Base-by-base conservation (phyloP, 1,140 invertebrate species). In the Zelostemma sp. region DNA sequence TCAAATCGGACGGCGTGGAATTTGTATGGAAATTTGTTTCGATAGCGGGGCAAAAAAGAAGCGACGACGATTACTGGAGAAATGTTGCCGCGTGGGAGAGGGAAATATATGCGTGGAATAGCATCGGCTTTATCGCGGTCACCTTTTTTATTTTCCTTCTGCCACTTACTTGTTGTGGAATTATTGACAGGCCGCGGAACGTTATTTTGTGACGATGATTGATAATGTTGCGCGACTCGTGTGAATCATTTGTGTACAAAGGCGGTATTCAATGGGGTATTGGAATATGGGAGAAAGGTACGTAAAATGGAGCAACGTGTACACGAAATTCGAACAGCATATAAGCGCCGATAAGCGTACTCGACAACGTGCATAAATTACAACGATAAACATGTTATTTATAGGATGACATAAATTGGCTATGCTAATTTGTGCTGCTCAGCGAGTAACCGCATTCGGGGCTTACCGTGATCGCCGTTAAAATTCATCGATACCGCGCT, bases 371-470 rank as follows among this genome's bases (percentile, higher is more conserved):
- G 80, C 82, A 85, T 85, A 84, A 83, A 85, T 85, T 85, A 83
- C 81, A 81, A 82, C 79, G 82, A 83, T 85, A 84, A 84, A 85
- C 81, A 82, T 81, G 81, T 84, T 85, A 85, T 85, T 85, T 85
- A 84, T 85, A 85, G 82, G 77, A 74, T 63, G 68, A 81, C 80
- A 83, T 83, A 83, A 85, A 85, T 84, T 83, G 77, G 64, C 80
- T 80, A 85, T 83, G 83, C 79, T 84, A 85, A 85, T 85, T 84
- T 81, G 78, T 80, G 80, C 80, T 82, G 83, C 84, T 84, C 79
- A 84, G 74, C 63, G 70, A 57, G 75, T 75, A 80, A 81, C 75
- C 69, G 69, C 65, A 73, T 73, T 74, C 54, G 61, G 64, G 63
- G 77, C 71, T 76, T 77, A 70, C 66, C 53, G 63, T 68, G 73